Evolutionary conservation across 1,140 invertebrate species (phyloP), one percentile per base, ranked within the genome.

Genomic region (Cepaea nemoralis): DNA sequence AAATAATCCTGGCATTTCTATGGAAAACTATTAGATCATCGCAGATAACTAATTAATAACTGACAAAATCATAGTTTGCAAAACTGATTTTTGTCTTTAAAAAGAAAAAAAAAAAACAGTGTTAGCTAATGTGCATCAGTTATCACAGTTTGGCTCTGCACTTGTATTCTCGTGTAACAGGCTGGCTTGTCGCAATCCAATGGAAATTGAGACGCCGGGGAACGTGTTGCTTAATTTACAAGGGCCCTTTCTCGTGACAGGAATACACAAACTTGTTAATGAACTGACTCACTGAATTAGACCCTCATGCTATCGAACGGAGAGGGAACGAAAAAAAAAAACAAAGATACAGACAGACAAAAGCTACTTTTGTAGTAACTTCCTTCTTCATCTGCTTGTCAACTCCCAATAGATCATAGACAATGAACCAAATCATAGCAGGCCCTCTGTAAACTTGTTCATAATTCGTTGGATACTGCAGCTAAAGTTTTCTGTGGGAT

Each of bases 141-240:
- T 37, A 24, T 69, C 37, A 24, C 14, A 33, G 31, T 69, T 69
- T 37, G 37, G 37, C 67, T 37, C 37, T 69, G 24, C 22, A n/a
- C 37, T 39, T 6, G 37, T 31, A 10, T 33, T 10, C 33, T 69
- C 16, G 19, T 24, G 19, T 31, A 69, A 69, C 31, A 31, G 14
- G 31, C 31, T 14, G 22, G 2, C 8, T 10, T 39, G 40, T 40
- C 37, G 35, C 6, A 40, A 24, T 71, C 69, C 27, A 27, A 39
- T 19, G n/a, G 6, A 40, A 40, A 39, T 22, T 10, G 22, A 71
- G 40, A 40, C 69, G 24, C 40, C 37, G 37, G 69, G 24, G 6
- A 71, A 10, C 27, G 59, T 63, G 59, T 63, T 63, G 16, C 59
- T 63, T 59, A 59, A 59, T 59, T 59, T 59, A 59, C 14, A 63